phyloP scores from a whole-genome alignment of 2,888 invertebrate species.

The Gymnosoma rotundatum region DNA sequence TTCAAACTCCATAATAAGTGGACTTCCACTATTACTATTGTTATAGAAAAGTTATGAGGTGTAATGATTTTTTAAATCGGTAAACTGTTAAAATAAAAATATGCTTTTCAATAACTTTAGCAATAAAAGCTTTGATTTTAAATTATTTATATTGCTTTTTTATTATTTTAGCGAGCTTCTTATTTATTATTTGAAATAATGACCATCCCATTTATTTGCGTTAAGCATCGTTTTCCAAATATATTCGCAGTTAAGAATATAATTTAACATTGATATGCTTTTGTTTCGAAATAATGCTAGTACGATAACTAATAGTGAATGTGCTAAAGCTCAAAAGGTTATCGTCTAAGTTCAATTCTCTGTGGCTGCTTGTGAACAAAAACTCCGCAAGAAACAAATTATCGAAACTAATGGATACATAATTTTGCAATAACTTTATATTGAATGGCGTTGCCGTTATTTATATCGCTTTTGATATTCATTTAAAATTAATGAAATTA shows the following conservation, averaged over 20 bases:
- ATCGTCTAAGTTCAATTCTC: too few species aligned
- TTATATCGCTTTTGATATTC: too few species aligned
- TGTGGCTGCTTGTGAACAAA: too few species aligned
- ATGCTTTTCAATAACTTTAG: conserved; percentile 53
- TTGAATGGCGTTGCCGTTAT: too few species aligned
- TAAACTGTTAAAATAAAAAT: conserved; percentile 44
- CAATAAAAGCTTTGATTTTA: conserved; percentile 46
- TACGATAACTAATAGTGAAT: too few species aligned
- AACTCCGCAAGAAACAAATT: too few species aligned
- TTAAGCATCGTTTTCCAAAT: not conserved
- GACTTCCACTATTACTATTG: conserved; percentile 6
- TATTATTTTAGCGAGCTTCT: not conserved
- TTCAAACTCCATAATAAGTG: conserved; percentile 15
- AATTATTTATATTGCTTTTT: conserved; percentile 18
- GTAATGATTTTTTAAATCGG: conserved; percentile 65
- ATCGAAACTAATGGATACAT: too few species aligned
- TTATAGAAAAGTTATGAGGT: conserved; percentile 62
- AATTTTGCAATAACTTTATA: too few species aligned
- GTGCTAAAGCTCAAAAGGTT: too few species aligned
- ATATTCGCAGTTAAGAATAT: not conserved
- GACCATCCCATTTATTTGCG: not conserved
- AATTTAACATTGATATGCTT: too few species aligned
- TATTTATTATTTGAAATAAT: conserved; percentile 22
- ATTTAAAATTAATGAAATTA: too few species aligned
- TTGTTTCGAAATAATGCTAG: too few species aligned